A percentile compares a stretch with the other conserved stretches of the same genome.
Evolutionary conservation across 2,888 invertebrate genomes (phyloP).

Genomic region (Salpingus planirostris): DNA sequence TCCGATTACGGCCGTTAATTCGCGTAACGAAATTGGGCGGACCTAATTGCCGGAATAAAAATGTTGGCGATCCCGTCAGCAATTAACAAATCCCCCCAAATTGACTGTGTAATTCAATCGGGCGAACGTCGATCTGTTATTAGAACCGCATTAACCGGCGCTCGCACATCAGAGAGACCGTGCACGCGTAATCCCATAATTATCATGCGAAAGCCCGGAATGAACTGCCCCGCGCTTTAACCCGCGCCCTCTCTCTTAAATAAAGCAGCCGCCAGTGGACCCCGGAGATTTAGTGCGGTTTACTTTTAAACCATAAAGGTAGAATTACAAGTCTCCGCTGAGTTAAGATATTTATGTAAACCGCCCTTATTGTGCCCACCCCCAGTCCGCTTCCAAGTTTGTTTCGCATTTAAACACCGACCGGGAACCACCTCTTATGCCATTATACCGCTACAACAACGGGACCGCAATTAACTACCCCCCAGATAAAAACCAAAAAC

Average conservation of each 20-base stretch:
- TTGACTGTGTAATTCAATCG: slow-evolving; percentile 11
- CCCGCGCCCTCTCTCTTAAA: no score
- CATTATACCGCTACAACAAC: no score
- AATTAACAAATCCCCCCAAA: slow-evolving; percentile 13
- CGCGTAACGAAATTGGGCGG: slow-evolving; percentile 11
- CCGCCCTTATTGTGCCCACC: slow-evolving; percentile 27
- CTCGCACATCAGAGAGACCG: no score
- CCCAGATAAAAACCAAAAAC: no score
- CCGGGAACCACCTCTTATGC: no score
- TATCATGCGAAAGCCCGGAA: slow-evolving; percentile 24
- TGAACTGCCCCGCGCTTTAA: slow-evolving; percentile 17
- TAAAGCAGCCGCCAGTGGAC: slow-evolving; percentile 23
- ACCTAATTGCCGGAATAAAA: slow-evolving; percentile 13
- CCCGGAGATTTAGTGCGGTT: slow-evolving; percentile 37
- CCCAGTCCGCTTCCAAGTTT: no score
- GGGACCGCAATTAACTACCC: no score
- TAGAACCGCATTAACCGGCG: slow-evolving; percentile 1
- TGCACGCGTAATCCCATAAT: slow-evolving; percentile 26
- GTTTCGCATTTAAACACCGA: no score
- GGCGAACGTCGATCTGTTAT: slow-evolving; percentile 6
- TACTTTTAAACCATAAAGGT: slow-evolving; percentile 41
- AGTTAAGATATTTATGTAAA: slow-evolving; percentile 40
- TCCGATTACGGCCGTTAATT: slow-evolving; percentile 13
- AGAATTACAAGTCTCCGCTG: slow-evolving; percentile 39
- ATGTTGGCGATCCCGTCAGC: slow-evolving; percentile 9